Conservation (phyloP, 2,888 invertebrate species). For the Chrysomela aeneicollis region DNA sequence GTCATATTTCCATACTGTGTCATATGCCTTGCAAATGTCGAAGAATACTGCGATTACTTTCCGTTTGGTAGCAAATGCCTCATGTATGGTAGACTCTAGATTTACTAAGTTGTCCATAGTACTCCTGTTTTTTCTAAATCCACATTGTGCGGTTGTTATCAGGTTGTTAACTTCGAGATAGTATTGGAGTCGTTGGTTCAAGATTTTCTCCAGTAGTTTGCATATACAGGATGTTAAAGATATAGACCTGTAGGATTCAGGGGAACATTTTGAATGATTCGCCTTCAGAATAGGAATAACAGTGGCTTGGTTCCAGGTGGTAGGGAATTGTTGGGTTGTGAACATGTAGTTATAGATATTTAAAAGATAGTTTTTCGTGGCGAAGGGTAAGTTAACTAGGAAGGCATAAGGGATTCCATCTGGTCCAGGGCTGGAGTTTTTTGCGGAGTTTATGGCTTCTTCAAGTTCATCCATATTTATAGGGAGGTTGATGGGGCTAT, state of each 20-base stretch:
- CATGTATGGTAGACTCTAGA: not conserved
- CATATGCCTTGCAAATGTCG: constrained; percentile 6
- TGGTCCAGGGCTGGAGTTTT: too few relatives aligned
- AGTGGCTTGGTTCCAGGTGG: too few relatives aligned
- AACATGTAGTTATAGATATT: too few relatives aligned
- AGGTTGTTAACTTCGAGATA: constrained; percentile 18
- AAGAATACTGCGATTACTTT: constrained; percentile 10
- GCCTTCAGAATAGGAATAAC: too few relatives aligned
- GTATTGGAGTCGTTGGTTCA: constrained; percentile 7
- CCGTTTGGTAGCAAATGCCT: constrained; percentile 7
- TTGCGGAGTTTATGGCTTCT: too few relatives aligned
- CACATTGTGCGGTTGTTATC: constrained; percentile 4
- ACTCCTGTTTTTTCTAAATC: constrained; percentile 21
- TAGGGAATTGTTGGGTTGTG: too few relatives aligned
- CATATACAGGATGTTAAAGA: constrained; percentile 6
- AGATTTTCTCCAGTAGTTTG: constrained; percentile 16
- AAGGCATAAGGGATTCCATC: too few relatives aligned
- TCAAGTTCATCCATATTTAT: too few relatives aligned
- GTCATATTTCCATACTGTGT: constrained; percentile 16
- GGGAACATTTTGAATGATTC: not conserved
- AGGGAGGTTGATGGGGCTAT: too few relatives aligned
- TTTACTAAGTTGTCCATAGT: constrained; percentile 20
- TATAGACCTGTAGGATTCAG: not conserved
- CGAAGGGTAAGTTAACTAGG: too few relatives aligned
- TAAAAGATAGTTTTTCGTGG: too few relatives aligned